Percentiles rank a stretch among this genome's conserved stretches.
Evolutionary conservation across 2,113 vertebrate genomes (phyloP).

Genomic region (Ammodytes marinus): DNA sequence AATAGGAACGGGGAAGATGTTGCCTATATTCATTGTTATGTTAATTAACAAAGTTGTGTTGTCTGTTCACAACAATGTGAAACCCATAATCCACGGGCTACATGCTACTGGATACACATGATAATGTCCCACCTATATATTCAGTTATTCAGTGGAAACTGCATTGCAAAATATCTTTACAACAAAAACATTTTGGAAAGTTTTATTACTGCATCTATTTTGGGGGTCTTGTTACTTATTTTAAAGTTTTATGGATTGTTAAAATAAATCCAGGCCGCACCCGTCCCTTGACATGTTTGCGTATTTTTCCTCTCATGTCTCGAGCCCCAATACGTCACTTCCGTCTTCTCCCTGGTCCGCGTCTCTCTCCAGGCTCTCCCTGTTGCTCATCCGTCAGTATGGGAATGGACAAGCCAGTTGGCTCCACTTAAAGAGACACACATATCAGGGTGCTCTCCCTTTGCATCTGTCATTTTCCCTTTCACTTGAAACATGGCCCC

Average conservation of each 20-base stretch:
- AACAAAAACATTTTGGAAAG: neutral
- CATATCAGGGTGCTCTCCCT: slow-evolving; percentile 76
- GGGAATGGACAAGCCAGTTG: slow-evolving; percentile 77
- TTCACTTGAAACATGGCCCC: slow-evolving; percentile 81
- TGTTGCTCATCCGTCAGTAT: slow-evolving; percentile 75
- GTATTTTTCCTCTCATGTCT: slow-evolving; percentile 40
- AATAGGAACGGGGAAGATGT: too few relatives aligned
- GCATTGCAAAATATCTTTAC: neutral
- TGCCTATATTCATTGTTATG: neutral
- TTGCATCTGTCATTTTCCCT: slow-evolving; percentile 79
- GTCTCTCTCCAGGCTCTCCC: slow-evolving; percentile 43
- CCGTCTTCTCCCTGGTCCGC: slow-evolving; percentile 54
- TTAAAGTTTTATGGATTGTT: neutral
- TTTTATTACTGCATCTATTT: neutral
- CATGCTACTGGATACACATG: neutral
- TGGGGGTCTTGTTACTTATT: neutral
- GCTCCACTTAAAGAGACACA: slow-evolving; percentile 78
- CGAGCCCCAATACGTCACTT: slow-evolving; percentile 30
- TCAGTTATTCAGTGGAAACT: neutral
- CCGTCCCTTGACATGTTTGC: slow-evolving; percentile 24
- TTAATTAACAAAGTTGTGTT: neutral
- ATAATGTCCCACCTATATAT: too few relatives aligned
- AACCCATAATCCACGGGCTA: neutral
- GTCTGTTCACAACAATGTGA: neutral
- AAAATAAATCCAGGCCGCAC: neutral